Percentiles rank a stretch among this genome's conserved stretches.
Evolutionary conservation across 2,113 vertebrate species (phyloP).

Genomic region (Pseudorhombus dupliciocellatus): DNA sequence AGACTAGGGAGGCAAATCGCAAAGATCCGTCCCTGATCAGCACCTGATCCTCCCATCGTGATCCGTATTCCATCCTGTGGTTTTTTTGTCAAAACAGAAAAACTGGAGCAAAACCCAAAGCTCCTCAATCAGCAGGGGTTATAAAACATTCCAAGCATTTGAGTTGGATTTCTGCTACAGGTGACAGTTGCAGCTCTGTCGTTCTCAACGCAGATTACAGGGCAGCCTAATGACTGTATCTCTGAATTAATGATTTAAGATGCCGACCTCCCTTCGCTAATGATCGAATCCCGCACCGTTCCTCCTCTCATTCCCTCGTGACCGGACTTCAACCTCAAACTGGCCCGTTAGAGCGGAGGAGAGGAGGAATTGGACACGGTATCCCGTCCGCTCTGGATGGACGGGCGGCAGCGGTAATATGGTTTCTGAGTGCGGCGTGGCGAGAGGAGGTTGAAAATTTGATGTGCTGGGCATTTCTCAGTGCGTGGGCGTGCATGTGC

Average conservation of each 20-base stretch:
- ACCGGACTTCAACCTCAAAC: constrained; percentile 37
- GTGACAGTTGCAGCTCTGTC: background rate
- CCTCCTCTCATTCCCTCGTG: constrained; percentile 23
- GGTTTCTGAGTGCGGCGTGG: constrained; percentile 62
- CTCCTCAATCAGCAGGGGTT: no score
- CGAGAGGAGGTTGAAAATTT: constrained; percentile 45
- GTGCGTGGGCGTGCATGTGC: constrained; percentile 25
- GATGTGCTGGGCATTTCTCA: constrained; percentile 53
- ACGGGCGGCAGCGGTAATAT: constrained; percentile 49
- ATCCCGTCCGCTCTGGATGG: constrained; percentile 17
- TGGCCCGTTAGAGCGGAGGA: constrained; percentile 59
- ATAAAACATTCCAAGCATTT: no score
- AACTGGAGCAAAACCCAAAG: no score
- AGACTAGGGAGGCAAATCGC: no score
- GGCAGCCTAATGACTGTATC: constrained; percentile 66
- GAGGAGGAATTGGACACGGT: constrained; percentile 35
- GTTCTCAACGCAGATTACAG: constrained; percentile 55
- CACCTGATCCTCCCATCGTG: no score
- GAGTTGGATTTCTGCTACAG: no score
- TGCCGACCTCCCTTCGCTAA: constrained; percentile 54
- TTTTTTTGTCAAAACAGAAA: no score
- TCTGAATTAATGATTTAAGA: constrained; percentile 59
- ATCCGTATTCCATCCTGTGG: no score
- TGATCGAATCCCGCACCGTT: constrained; percentile 57
- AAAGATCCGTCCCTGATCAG: no score